Evolutionary conservation across 2,888 invertebrate species (phyloP), one percentile per base, ranked within the genome.

Genomic region (Macropis europaea): DNA sequence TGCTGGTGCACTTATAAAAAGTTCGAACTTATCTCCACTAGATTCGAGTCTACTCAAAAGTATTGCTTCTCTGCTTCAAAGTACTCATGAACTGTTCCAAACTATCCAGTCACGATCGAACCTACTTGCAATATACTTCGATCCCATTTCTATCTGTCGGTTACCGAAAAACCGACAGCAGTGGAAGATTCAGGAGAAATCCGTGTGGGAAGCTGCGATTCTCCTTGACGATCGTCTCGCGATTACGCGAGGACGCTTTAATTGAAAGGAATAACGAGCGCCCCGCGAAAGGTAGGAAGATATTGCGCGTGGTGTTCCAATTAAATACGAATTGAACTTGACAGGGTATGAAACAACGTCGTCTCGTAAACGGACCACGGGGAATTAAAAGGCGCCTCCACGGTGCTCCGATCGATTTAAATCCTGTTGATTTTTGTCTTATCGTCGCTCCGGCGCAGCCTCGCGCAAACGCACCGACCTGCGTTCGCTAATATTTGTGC

Each of bases 401-500:
- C 36, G n/a, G n/a, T 11, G 40, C 45, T 15, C 19, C 19, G 60
- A 72, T 66, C 73, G 64, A 72, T 72, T 24, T 15, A 53, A 64
- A 61, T 34, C 36, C 3, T 32, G 17, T 40, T 56, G 36, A 73
- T 62, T 66, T 73, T 79, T 76, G 79, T 78, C 78, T 79, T 76
- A 79, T 76, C 76, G 38, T 53, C 48, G 47, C 17, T 48, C 38
- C 38, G 19, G 45, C 47, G 9, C 38, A 42, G 11, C 38, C 34
- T 45, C n/a, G 19, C 26, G 43, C 47, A 73, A 62, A 50, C 30
- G 63, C 52, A 42, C 40, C 38, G 54, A 50, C 48, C 19, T 61
- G 42, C 28, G 48, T 42, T 59, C 38, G 61, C 63, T 43, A 76
- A 81, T 79, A 81, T 76, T 81, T 79, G 67, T 53, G 43, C 52